Percentiles rank a stretch among this genome's conserved stretches.
phyloP scores from a whole-genome alignment of 2,113 vertebrate genomes.

The Mustela nigripes region DNA sequence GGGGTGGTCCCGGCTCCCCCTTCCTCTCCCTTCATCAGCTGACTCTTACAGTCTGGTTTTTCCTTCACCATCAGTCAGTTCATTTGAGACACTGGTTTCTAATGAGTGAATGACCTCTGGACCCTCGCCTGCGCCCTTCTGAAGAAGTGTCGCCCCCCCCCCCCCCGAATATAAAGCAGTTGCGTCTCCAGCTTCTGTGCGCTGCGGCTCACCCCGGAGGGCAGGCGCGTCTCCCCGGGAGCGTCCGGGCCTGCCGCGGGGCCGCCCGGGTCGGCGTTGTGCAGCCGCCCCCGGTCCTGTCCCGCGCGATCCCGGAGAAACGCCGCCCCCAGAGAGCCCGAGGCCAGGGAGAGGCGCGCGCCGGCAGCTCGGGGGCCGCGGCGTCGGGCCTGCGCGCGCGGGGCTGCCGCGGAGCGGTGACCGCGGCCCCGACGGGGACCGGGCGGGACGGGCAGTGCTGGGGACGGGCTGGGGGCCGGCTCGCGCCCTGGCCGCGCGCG shows the following conservation, averaged over 20 bases:
- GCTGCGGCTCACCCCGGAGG: too few species aligned
- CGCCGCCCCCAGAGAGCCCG: too few species aligned
- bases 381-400: too few species aligned
- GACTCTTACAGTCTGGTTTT: not conserved
- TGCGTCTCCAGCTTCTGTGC: not conserved
- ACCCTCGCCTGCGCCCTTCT: not conserved
- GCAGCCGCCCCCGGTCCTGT: too few species aligned
- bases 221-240: too few species aligned
- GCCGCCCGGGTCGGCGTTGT: too few species aligned
- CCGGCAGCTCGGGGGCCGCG: too few species aligned
- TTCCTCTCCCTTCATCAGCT: not conserved
- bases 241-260: too few species aligned
- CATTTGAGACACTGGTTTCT: conserved; percentile 23
- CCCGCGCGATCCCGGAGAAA: too few species aligned
- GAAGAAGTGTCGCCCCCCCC: not conserved
- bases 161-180: not conserved
- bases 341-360: too few species aligned
- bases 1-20: not conserved
- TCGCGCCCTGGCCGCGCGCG: not conserved
- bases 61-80: not conserved
- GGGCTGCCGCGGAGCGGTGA: not conserved
- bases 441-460: fast-evolving
- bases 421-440: conserved; percentile 26
- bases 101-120: not conserved
- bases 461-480: not conserved